phyloP scores from a whole-genome alignment of 1,140 invertebrate genomes.

The Dendrolimus kikuchii region DNA sequence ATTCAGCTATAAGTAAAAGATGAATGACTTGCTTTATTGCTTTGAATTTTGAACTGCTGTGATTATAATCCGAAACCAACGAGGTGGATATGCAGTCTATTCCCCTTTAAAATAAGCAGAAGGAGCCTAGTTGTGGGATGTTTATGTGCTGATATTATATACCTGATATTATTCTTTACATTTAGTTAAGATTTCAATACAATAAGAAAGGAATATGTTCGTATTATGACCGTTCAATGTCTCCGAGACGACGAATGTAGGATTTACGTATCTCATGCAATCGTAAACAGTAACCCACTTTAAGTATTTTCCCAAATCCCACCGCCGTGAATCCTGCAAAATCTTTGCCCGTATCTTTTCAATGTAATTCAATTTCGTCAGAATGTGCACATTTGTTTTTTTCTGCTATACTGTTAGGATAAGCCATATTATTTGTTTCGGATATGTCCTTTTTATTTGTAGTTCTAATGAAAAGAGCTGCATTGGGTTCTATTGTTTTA shows the following conservation, averaged over 20 bases:
- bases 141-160: no score
- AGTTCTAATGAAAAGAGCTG: background rate
- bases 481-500: no score
- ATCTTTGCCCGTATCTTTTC: slow-evolving; percentile 42
- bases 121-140: no score
- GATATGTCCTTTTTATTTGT: background rate
- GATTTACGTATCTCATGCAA: slow-evolving; percentile 44
- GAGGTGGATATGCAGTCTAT: no score
- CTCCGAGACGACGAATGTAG: slow-evolving; percentile 22
- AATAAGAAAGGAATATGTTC: slow-evolving; percentile 9
- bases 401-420: slow-evolving; percentile 6
- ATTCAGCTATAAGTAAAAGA: no score
- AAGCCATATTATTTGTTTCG: slow-evolving; percentile 8
- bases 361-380: slow-evolving; percentile 42
- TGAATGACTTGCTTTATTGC: no score
- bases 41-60: no score
- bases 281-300: slow-evolving; percentile 37
- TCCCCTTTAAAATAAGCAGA: no score
- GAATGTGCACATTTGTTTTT: slow-evolving; percentile 16
- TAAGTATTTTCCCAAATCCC: slow-evolving; percentile 35
- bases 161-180: no score
- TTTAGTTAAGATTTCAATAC: no score
- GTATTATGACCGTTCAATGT: slow-evolving; percentile 25
- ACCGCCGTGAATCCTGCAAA: slow-evolving; percentile 27
- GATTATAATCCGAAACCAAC: no score